Base-by-base conservation (phyloP, 1,140 invertebrate genomes). In the Spodoptera frugiperda region DNA sequence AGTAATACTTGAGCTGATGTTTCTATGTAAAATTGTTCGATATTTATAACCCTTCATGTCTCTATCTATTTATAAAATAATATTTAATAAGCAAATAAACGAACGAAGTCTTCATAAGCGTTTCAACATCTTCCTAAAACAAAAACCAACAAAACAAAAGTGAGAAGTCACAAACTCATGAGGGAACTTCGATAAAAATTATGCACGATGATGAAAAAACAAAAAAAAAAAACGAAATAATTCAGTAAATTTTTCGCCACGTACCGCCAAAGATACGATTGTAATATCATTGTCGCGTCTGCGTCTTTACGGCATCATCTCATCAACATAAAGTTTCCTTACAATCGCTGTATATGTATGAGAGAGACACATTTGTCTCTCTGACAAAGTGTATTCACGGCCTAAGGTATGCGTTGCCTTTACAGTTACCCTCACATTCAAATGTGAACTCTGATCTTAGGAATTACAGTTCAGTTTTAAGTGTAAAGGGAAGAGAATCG, bases 351-450 rank as follows among this genome's bases (percentile, higher is more conserved):
- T 74, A 57, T 68, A 76, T 63, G 61, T 68, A 71, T 73, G 76
- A 72, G 70, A 73, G 76, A 72, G 70, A 73, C 30, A 72, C 68
- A 78, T 78, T 78, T 78, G 76, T 78, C 71, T 51, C 21, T 0
- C 53, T 63, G 71, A 74, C 71, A 74, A 74, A 74, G 71, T 74
- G 57, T 46, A 61, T 63, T 74, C 71, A 63, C 71, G 57, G 71
- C 71, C 71, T 74, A 74, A 74, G 55, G 71, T 74, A 74, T 74
- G 57, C 57, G 44, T 25, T 61, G 19, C n/a, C 19, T 30, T 63
- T 21, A 48, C 21, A 74, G 0, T 15, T 10, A 1, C 2, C 2
- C 3, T 8, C 25, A 33, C 49, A 63, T 19, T 25, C n/a, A 46
- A 73, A 30, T 46, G n/a, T 49, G 8, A 78, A 72, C 70, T 25